Percentiles rank a stretch among this genome's conserved stretches.
These are phyloP conservation scores for Masnerella sp. DNA, from an alignment of 2,888 invertebrate genomes.

Conservation along the genomic window DNA sequence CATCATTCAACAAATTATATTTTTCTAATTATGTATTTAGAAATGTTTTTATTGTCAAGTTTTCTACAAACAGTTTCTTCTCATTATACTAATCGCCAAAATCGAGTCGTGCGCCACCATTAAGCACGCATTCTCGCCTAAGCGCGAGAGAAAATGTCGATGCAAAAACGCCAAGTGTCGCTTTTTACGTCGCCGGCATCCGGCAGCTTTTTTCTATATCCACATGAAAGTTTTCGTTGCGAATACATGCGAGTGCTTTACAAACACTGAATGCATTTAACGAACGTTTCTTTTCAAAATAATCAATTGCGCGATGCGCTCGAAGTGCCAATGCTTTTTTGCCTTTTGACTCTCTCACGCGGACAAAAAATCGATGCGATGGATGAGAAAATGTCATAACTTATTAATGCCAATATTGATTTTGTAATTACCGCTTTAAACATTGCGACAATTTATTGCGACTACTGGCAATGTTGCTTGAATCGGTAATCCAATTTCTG, in stretches of 20 bases:
- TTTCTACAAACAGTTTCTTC: too few species aligned
- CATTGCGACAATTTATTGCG: too few species aligned
- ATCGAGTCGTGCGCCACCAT: conserved; percentile 44
- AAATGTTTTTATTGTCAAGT: too few species aligned
- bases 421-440: too few species aligned
- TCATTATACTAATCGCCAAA: too few species aligned
- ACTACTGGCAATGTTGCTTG: too few species aligned
- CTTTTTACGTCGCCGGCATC: conserved; percentile 43
- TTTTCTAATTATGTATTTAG: too few species aligned
- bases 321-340: conserved; percentile 9
- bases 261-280: conserved; percentile 53
- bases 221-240: conserved; percentile 46
- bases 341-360: neutral
- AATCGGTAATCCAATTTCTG: too few species aligned
- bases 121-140: conserved; percentile 48
- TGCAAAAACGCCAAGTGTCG: conserved; percentile 46
- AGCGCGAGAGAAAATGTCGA: conserved; percentile 44
- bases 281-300: conserved; percentile 54
- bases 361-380: neutral
- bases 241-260: conserved; percentile 49
- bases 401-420: conserved; percentile 11
- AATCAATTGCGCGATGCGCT: conserved; percentile 39
- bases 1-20: too few species aligned
- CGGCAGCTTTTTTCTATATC: conserved; percentile 33
- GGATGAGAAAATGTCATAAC: neutral